Base-by-base conservation (phyloP, 2,888 invertebrate species). In the Hemaris fuciformis region DNA sequence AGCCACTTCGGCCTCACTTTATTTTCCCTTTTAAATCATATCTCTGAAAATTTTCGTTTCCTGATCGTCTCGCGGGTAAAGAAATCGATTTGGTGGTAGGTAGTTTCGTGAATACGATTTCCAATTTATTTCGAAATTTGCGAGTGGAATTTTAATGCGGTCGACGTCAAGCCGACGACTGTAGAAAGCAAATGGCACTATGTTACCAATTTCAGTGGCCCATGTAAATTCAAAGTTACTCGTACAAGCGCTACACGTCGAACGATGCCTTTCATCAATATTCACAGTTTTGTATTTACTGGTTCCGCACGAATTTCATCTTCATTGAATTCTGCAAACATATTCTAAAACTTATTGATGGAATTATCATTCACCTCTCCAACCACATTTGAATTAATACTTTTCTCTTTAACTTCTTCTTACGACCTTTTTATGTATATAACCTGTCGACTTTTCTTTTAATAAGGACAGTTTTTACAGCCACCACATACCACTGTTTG, bases 401-500 rank as follows among this genome's bases (percentile, higher is more conserved):
- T 31, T 27, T 27, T 27, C 18, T 53, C 27, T 53, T 48, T n/a
- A n/a, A n/a, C n/a, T n/a, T 48, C 31, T 10, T 10, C 4, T 25
- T 27, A 25, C 48, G 25, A 15, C n/a, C 31, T 18, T 23, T 7
- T 48, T 15, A 15, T 48, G 25, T 15, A 53, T 31, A n/a, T n/a
- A n/a, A n/a, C n/a, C 8, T 18, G 18, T 53, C 18, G 27, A 18
- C 27, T 18, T 53, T 18, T 27, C 27, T 53, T 27, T 53, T 53
- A 53, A 53, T 42, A 13, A 10, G 10, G 58, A 25, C 58, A 60
- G 23, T 60, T 31, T 66, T 76, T 79, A 8, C 87, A 96, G 96
- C 93, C 97, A 97, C 88, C 97, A 97, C 91, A 96, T 96, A 84
- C 97, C 97, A 57, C 94, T 97, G 69, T 95, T 96, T 89, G 94